Percentiles rank a stretch among this genome's conserved stretches.
These are phyloP conservation scores for Nasonia oneida DNA, from an alignment of 2,888 invertebrate genomes.

Conservation along the genomic window DNA sequence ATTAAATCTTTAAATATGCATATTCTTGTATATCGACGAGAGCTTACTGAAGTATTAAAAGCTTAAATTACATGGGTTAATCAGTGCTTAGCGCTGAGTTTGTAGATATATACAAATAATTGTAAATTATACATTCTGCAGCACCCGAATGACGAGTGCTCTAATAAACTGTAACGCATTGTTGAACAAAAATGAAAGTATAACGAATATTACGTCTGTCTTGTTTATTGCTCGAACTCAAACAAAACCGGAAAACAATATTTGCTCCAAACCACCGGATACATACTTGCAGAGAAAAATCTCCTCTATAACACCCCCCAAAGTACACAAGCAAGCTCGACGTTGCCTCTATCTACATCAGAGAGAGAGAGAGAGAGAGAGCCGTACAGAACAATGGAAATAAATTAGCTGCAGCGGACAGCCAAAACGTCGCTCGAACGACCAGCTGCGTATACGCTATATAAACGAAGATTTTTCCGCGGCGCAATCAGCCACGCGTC, in stretches of 20 bases:
- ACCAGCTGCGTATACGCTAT: background rate
- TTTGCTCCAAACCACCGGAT: too few species aligned
- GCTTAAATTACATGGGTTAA: background rate
- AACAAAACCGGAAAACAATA: background rate
- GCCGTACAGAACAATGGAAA: background rate
- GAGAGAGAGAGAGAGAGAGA: background rate
- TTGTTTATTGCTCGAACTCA: background rate
- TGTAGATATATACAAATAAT: background rate
- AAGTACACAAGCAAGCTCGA: background rate
- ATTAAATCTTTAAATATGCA: background rate
- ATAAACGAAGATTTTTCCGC: slow-evolving; percentile 40
- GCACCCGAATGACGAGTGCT: background rate
- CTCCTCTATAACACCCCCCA: background rate
- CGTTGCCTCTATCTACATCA: background rate
- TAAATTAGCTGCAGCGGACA: slow-evolving; percentile 23
- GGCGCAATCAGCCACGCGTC: slow-evolving; percentile 20
- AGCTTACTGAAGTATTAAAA: slow-evolving; percentile 16
- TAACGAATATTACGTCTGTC: background rate
- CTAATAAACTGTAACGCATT: background rate
- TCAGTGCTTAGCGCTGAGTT: background rate
- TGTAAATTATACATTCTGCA: background rate
- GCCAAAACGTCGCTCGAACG: slow-evolving; percentile 3
- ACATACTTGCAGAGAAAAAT: background rate
- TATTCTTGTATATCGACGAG: background rate
- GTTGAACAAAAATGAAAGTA: slow-evolving; percentile 9